A percentile compares a stretch with the other conserved stretches of the same genome.
Conservation (phyloP, 2,113 vertebrate genomes). For the Herpetotheres cachinnans region DNA sequence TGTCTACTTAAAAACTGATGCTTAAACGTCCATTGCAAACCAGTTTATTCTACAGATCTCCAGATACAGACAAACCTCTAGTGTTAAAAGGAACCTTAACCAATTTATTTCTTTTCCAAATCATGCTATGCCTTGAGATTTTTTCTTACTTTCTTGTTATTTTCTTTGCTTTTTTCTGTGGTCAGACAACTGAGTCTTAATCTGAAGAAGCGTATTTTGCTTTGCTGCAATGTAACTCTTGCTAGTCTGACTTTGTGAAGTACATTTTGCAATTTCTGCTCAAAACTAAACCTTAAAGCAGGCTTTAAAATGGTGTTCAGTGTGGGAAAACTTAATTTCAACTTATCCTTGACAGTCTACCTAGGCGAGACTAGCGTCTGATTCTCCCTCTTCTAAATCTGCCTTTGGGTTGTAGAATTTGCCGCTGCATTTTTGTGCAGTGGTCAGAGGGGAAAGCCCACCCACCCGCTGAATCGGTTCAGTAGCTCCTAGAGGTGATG, state of each 20-base stretch:
- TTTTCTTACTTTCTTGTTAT: neutral
- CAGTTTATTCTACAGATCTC: neutral
- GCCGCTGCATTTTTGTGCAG: neutral
- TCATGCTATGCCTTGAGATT: neutral
- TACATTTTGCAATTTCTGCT: neutral
- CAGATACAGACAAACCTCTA: neutral
- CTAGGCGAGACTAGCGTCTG: neutral
- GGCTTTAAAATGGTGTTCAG: neutral
- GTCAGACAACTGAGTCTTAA: neutral
- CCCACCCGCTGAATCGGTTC: accelerated
- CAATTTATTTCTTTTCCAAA: neutral
- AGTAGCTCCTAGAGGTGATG: neutral
- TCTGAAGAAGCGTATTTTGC: neutral
- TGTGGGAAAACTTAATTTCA: neutral
- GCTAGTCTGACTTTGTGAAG: neutral
- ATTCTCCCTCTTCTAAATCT: neutral
- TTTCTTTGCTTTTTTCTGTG: neutral
- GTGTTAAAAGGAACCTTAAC: neutral
- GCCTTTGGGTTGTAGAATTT: neutral
- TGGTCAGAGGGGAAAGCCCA: neutral
- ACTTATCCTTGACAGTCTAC: neutral
- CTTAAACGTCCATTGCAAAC: neutral
- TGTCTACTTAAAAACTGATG: neutral
- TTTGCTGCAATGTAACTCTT: neutral
- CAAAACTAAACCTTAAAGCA: neutral